phyloP scores from a whole-genome alignment of 2,113 vertebrate genomes.

The Charina bottae region DNA sequence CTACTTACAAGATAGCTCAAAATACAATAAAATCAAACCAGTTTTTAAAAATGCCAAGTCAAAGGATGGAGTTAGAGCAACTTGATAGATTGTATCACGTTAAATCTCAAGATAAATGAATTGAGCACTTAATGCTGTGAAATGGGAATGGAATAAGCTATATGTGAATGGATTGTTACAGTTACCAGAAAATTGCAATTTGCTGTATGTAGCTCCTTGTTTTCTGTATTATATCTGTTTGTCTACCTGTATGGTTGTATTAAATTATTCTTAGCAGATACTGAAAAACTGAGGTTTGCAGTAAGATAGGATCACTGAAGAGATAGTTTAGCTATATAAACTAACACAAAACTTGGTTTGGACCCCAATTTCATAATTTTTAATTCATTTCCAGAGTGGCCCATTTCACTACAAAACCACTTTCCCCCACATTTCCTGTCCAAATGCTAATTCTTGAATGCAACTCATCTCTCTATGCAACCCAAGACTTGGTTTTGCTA shows the following conservation, averaged over 20 bases:
- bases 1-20: neutral
- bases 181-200: neutral
- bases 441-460: neutral
- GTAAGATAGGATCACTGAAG: neutral
- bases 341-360: neutral
- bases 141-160: neutral
- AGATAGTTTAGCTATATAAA: neutral
- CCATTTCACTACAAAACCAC: neutral
- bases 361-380: neutral
- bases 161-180: neutral
- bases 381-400: neutral
- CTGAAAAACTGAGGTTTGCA: neutral
- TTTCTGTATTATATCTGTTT: neutral
- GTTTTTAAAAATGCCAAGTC: neutral
- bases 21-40: neutral
- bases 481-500: neutral
- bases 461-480: neutral
- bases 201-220: neutral
- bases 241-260: neutral
- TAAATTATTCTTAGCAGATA: neutral
- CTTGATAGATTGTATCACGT: neutral
- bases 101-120: neutral
- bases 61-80: neutral
- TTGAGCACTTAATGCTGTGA: neutral
- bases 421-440: neutral